Evolutionary conservation across 2,888 invertebrate genomes (phyloP).

Genomic region (Stenichneumon culpator): DNA sequence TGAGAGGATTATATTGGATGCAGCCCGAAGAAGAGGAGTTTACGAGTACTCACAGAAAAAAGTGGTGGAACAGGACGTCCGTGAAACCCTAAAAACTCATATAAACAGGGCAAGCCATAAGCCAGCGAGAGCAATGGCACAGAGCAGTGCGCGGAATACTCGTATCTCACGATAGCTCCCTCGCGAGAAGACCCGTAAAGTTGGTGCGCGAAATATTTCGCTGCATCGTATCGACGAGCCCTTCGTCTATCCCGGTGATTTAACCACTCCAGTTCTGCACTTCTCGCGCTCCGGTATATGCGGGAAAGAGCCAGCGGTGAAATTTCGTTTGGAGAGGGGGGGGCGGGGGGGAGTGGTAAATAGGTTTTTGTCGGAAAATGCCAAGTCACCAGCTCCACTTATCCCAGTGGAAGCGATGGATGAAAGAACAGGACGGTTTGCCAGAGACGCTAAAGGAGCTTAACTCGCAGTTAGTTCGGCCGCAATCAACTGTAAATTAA

Average conservation of each 20-base stretch:
- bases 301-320: background rate
- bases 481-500: constrained; percentile 71
- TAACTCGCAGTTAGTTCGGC: constrained; percentile 67
- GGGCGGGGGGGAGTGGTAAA: constrained; percentile 13
- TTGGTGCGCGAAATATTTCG: constrained; percentile 66
- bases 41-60: constrained; percentile 53
- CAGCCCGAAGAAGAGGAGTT: constrained; percentile 30
- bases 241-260: background rate
- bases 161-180: constrained; percentile 42
- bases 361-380: constrained; percentile 31
- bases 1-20: constrained; percentile 55
- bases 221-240: constrained; percentile 37
- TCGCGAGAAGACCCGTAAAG: constrained; percentile 56
- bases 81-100: constrained; percentile 58
- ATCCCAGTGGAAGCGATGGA: background rate
- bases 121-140: constrained; percentile 32
- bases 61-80: constrained; percentile 53
- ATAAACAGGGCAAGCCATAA: constrained; percentile 48
- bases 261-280: constrained; percentile 10
- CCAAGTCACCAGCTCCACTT: background rate
- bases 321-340: background rate
- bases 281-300: background rate
- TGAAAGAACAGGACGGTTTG: constrained; percentile 9
- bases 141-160: background rate
- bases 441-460: constrained; percentile 41